phyloP scores from a whole-genome alignment of 2,888 invertebrate species.

The Pseudeuparius sepicola region DNA sequence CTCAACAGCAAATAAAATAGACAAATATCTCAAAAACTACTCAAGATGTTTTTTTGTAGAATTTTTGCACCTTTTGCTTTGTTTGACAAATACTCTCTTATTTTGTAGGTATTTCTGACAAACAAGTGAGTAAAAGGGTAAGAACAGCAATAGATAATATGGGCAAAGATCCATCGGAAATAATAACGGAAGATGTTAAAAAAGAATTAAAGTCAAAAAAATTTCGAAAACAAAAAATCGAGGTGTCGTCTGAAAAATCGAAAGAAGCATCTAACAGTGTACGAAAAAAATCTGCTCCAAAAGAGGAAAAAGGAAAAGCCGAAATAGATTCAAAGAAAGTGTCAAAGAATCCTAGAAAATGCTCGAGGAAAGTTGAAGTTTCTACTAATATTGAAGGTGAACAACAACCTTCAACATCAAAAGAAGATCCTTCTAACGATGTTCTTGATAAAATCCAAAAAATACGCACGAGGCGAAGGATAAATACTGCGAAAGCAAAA shows the following conservation, averaged over 20 bases:
- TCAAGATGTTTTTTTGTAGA: too few relatives aligned
- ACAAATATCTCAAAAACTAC: too few relatives aligned
- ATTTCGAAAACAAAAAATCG: conserved; percentile 12
- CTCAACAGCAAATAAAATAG: too few relatives aligned
- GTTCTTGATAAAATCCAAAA: conserved; percentile 1
- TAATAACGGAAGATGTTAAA: conserved; percentile 25
- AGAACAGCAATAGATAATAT: conserved; percentile 65
- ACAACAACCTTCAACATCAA: too few relatives aligned
- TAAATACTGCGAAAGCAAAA: neutral
- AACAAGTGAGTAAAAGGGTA: conserved; percentile 71
- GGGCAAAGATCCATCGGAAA: conserved; percentile 35
- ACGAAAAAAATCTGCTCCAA: conserved; percentile 15
- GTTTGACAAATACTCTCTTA: too few relatives aligned
- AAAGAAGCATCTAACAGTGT: conserved; percentile 25
- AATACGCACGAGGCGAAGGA: neutral
- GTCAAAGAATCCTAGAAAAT: conserved; percentile 4
- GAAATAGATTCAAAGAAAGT: conserved; percentile 5
- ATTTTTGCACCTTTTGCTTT: too few relatives aligned
- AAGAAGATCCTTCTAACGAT: neutral
- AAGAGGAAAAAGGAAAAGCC: conserved; percentile 14
- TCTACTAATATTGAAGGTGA: neutral
- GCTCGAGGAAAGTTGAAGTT: neutral
- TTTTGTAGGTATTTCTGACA: conserved; percentile 40
- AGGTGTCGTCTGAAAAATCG: conserved; percentile 13
- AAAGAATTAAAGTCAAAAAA: conserved; percentile 20